Evolutionary conservation across 2,888 invertebrate genomes (phyloP), one percentile per base, ranked within the genome.

Genomic region (Pseudolycoriella hygida): DNA sequence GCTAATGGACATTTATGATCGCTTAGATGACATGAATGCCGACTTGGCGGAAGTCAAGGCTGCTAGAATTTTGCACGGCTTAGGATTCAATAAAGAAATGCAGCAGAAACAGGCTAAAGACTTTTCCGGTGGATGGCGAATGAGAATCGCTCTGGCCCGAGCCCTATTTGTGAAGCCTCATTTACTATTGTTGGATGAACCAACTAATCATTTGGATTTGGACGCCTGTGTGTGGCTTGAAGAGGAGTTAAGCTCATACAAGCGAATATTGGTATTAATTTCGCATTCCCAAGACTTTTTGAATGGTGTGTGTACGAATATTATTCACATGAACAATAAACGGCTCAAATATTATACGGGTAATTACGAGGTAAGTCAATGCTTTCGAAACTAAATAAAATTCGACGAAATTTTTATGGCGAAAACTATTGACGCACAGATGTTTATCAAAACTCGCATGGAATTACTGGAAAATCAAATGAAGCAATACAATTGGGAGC

Each of bases 201-300:
- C 98, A 3, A 98, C 98, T 11, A 98, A 98, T 69, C 98, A 98
- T 66, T 76, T 98, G 51, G 98, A 98, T 73, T 73, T 99, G 54
- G 94, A 98, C 60, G 97, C 98, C 47, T 98, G 97, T 62, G 97
- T 98, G 40, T 99, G 98, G 98, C 75, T 99, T 46, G 98, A 99
- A 66, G 90, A 94, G 62, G 97, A 98, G 67, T 72, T 98, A 39
- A 92, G 90, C 69, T 84, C 82, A 50, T 96, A 98, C 67, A 94
- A 93, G 67, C 76, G 97, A 55, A 97, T 96, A 63, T 71, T 99
- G 57, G 89, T 99, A 49, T 76, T 99, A 51, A 93, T 98, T 55
- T 98, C 98, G 2, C 98, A 99, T 69, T 98, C 98, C 3, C 98
- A 99, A 71, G 90, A 98, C 76, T 98, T 98, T 67, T 72, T 98